Percentiles rank a stretch among this genome's conserved stretches.
Evolutionary conservation across 2,888 invertebrate genomes (phyloP).

Genomic region (Polyploca ridens): DNA sequence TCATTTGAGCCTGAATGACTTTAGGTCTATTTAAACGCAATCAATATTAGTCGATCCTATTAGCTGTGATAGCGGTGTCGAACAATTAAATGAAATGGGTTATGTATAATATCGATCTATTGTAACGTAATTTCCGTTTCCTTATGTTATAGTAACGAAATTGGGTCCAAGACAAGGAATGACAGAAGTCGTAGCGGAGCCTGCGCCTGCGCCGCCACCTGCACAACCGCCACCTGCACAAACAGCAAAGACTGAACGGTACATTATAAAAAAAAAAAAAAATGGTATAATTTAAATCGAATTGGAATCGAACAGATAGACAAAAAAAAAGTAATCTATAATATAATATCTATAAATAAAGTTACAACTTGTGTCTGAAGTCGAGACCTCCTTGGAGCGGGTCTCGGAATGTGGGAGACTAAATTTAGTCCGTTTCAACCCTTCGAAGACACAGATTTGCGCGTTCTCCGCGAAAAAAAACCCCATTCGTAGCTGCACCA

Average conservation of each 20-base stretch:
- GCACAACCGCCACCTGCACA: constrained; percentile 69
- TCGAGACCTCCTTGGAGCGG: too few species aligned
- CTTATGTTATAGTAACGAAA: constrained; percentile 85
- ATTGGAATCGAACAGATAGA: too few species aligned
- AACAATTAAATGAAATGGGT: constrained; percentile 28
- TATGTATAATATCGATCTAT: constrained; percentile 10
- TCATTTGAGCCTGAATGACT: constrained; percentile 42
- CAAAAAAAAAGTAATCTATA: too few species aligned
- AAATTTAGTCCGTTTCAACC: too few species aligned
- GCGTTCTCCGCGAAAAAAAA: too few species aligned
- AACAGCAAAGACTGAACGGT: constrained; percentile 79
- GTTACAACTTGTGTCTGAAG: too few species aligned
- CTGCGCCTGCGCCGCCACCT: constrained; percentile 71
- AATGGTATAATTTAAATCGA: too few species aligned
- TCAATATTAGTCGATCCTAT: background rate
- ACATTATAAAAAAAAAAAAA: too few species aligned
- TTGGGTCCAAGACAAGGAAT: constrained; percentile 87
- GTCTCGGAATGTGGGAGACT: too few species aligned
- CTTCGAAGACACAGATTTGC: too few species aligned
- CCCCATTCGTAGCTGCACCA: too few species aligned
- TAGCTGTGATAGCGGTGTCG: background rate
- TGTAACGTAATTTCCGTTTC: background rate
- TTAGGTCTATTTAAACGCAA: background rate
- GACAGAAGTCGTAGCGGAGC: constrained; percentile 75
- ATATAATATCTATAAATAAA: too few species aligned